Evolutionary conservation across 1,140 invertebrate species (phyloP), one percentile per base, ranked within the genome.

Genomic region (Stenopsyche tienmushanensis): DNA sequence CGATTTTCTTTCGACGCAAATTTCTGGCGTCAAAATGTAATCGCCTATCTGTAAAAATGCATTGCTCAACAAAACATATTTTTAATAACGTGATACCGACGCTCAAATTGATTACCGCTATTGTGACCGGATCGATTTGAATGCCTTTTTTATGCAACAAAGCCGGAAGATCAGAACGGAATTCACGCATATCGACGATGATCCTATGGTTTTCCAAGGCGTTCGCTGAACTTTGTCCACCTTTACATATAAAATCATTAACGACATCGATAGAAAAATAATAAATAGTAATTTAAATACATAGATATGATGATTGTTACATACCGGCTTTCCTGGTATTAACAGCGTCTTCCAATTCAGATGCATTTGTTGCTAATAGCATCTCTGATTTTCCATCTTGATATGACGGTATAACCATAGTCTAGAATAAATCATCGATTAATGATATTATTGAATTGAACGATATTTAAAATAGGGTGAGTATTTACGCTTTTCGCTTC

Each of bases 151-250:
- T 90, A 75, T 99, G 96, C 50, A 99, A 86, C 29, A 99, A 80
- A 3, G 94, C 90, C 0, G 98, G 98, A 15, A 99, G 80, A 77
- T 99, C 96, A 67, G 94, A 97, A 49, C 96, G 85, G 76, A 99
- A 99, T 80, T 99, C 98, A 73, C 98, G 84, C 89, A 98, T 96
- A 78, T 99, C 98, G 18, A 99, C 95, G 72, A 99, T 92, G 10
- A 99, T 80, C 73, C 88, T 75, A 1, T 84, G 82, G 24, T 80
- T 80, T 45, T 80, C 78, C 0, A 65, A 39, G 13, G 55, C 54
- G 34, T 71, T 54, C 0, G 78, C 60, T 49, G 73, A 59, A 42
- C 78, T 69, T 75, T 79, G 78, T 9, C 80, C 79, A 49, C 81
- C 77, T 78, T n/a, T n/a, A n/a, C n/a, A n/a, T n/a, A n/a, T n/a